These are phyloP conservation scores for Diadophis punctatus DNA, from an alignment of 2,113 vertebrate species.

Conservation along the genomic window DNA sequence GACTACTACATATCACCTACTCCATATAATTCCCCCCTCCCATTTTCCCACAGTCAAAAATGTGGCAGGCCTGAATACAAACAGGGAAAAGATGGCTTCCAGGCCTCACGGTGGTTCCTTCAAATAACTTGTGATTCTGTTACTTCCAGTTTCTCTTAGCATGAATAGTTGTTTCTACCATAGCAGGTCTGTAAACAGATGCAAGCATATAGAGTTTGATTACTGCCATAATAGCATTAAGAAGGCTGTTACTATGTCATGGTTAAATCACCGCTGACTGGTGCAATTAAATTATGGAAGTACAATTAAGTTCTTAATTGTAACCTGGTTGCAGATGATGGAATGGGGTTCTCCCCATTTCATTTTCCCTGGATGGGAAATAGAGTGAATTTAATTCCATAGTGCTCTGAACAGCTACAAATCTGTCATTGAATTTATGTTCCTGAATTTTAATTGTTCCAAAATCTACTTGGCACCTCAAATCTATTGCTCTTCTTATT, in stretches of 20 bases:
- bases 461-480: neutral
- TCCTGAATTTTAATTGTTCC: neutral
- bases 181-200: constrained; percentile 6
- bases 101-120: neutral
- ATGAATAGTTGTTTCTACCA: neutral
- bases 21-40: too few relatives aligned
- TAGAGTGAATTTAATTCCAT: constrained; percentile 42
- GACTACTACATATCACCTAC: too few relatives aligned
- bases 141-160: neutral
- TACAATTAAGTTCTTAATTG: constrained; percentile 65
- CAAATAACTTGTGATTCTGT: neutral
- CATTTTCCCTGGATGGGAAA: constrained; percentile 9
- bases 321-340: constrained; percentile 49
- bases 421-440: neutral
- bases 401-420: constrained; percentile 15
- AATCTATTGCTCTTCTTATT: neutral
- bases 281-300: constrained; percentile 58
- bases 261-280: constrained; percentile 65
- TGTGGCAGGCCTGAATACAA: too few relatives aligned
- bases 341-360: constrained; percentile 23
- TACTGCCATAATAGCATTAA: constrained; percentile 50
- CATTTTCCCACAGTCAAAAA: too few relatives aligned
- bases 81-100: too few relatives aligned
- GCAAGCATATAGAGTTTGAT: neutral
- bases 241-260: constrained; percentile 54